Percentiles rank a stretch among this genome's conserved stretches.
Conservation (phyloP, 2,888 invertebrate species). For the Lacanobia wlatinum region DNA sequence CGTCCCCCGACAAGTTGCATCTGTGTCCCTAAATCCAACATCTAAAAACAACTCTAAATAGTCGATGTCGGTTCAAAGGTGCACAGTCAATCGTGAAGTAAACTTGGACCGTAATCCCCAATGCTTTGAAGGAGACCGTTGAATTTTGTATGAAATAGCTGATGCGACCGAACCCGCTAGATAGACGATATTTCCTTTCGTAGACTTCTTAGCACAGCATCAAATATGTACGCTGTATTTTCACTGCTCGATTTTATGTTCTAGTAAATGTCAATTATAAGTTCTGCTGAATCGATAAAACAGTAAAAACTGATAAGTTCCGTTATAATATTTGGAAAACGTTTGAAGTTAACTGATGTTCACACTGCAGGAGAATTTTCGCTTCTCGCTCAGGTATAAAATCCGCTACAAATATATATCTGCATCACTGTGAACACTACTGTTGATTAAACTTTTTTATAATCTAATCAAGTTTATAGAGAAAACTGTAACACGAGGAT, state of each 20-base stretch:
- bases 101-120: slow-evolving; percentile 62
- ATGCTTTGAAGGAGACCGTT: slow-evolving; percentile 72
- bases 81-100: slow-evolving; percentile 55
- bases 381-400: slow-evolving; percentile 9
- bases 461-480: neutral
- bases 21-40: slow-evolving; percentile 1
- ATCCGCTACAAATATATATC: slow-evolving; percentile 1
- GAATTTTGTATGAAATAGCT: slow-evolving; percentile 84
- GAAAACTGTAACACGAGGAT: neutral
- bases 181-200: slow-evolving; percentile 69
- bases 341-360: slow-evolving; percentile 10
- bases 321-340: slow-evolving; percentile 29
- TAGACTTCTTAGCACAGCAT: slow-evolving; percentile 61
- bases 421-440: slow-evolving; percentile 1
- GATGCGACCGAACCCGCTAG: slow-evolving; percentile 69
- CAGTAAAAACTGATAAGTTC: slow-evolving; percentile 39
- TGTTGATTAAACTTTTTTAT: slow-evolving; percentile 25
- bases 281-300: slow-evolving; percentile 10
- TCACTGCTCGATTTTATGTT: slow-evolving; percentile 60
- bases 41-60: slow-evolving; percentile 44
- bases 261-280: slow-evolving; percentile 49
- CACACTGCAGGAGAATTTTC: slow-evolving; percentile 13
- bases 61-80: slow-evolving; percentile 57
- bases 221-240: slow-evolving; percentile 69
- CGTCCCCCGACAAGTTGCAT: slow-evolving; percentile 25